Evolutionary conservation across 2,113 vertebrate genomes (phyloP).

Genomic region (Neogobius melanostomus): DNA sequence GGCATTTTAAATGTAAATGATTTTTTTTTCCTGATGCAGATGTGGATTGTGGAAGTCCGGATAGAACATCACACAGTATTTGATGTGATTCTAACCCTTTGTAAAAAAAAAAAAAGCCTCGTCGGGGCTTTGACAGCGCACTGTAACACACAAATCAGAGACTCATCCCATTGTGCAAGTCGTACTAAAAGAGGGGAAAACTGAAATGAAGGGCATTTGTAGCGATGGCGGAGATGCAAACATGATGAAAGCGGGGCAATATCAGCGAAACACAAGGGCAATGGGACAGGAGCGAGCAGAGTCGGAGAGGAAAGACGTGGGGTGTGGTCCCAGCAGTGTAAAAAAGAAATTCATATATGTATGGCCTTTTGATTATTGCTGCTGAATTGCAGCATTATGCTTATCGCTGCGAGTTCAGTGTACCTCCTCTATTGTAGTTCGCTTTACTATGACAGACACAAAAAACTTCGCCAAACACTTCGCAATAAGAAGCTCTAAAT

Average conservation of each 20-base stretch:
- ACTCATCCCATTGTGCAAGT: constrained; percentile 15
- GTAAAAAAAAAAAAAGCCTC: background rate
- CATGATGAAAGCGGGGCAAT: constrained; percentile 43
- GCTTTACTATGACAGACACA: too few species aligned
- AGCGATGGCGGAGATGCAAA: constrained; percentile 35
- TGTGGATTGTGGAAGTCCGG: background rate
- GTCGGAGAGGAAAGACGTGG: constrained; percentile 31
- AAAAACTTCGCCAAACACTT: too few species aligned
- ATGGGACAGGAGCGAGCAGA: constrained; percentile 29
- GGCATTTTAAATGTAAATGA: too few species aligned
- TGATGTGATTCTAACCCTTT: background rate
- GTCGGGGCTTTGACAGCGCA: background rate
- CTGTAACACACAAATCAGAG: background rate
- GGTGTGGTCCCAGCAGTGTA: constrained; percentile 19
- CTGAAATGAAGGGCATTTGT: constrained; percentile 11
- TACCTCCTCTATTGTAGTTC: background rate
- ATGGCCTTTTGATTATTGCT: constrained; percentile 34
- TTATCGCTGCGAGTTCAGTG: background rate
- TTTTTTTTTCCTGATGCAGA: background rate
- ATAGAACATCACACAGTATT: background rate
- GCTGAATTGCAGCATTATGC: constrained; percentile 14
- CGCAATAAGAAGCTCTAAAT: too few species aligned
- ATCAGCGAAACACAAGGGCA: constrained; percentile 16
- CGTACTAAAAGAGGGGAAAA: background rate
- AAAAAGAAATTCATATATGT: constrained; percentile 31